Base-by-base conservation (phyloP, 2,797 vertebrate genomes). In the Gallinago nigripennis region DNA sequence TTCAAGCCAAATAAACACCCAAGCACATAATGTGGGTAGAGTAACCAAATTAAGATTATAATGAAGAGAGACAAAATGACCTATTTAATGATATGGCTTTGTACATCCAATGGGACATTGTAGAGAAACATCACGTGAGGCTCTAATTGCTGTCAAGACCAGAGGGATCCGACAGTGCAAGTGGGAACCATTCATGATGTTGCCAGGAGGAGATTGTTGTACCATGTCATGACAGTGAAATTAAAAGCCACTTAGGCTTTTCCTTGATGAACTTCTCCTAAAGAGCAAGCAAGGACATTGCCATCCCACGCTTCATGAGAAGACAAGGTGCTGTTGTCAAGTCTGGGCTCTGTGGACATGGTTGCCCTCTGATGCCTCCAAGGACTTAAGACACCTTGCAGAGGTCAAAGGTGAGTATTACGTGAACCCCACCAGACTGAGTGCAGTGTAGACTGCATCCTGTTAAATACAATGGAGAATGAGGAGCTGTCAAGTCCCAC, bases 131-230 rank as follows among this genome's bases (percentile, higher is more conserved):
- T 25, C 43, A n/a, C 3, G 1, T 41, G 16, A 58, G 46, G 9
- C 7, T 41, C 53, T 43, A 69, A 65, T 10, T 79, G 64, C 30
- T 85, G 39, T 41, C 51, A 79, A 73, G 51, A 37, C 45, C 45
- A 51, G 50, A 46, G 31, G 46, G 9, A 83, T 54, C 28, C 41
- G 39, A 21, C 2, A 41, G 21, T 3, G 12, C 31, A 46, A 77
- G 39, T 2, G 2, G 5, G 5, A 81, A 12, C 2, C 33, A 64
- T 84, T 90, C 97, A 97, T 82, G 96, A 97, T 6, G 98, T 98
- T 94, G 84, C 98, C 28, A 98, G 82, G 50, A 99, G 96, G 71
- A 99, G 81, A 85, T 98, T 98, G 95, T 98, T 98, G 92, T 97
- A 96, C 65, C 98, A 96, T 11, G 92, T 66, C 98, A 98, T 98